These are phyloP conservation scores for Drosophila mayri DNA, from an alignment of 1,140 invertebrate genomes.

Conservation along the genomic window DNA sequence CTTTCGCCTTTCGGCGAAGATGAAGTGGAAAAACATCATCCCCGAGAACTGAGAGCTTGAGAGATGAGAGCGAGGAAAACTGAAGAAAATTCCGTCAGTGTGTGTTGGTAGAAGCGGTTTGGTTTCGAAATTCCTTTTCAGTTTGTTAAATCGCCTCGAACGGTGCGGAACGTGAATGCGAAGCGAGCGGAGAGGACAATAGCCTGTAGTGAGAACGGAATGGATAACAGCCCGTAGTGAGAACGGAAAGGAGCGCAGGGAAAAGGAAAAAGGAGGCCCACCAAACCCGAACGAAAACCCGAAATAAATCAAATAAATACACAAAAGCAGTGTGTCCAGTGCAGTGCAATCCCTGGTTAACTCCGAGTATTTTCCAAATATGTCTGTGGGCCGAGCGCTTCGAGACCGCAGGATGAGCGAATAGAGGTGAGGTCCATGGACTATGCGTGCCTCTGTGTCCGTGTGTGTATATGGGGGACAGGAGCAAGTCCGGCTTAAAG, in stretches of 20 bases:
- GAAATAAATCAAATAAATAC: background rate
- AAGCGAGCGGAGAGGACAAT: conserved; percentile 40
- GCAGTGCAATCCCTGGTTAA: conserved; percentile 20
- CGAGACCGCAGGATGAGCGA: conserved; percentile 53
- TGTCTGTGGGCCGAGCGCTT: conserved; percentile 66
- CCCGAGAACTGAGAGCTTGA: conserved; percentile 24
- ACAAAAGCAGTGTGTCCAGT: conserved; percentile 16
- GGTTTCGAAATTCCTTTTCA: conserved; percentile 62
- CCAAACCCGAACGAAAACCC: background rate
- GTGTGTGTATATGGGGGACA: conserved; percentile 10
- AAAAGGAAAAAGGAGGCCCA: conserved; percentile 34
- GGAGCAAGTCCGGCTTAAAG: conserved; percentile 42
- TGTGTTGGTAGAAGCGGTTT: conserved; percentile 19
- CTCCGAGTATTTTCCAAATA: conserved; percentile 15
- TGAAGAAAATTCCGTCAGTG: conserved; percentile 53
- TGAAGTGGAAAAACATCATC: conserved; percentile 23
- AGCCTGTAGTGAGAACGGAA: conserved; percentile 32
- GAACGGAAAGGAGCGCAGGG: conserved; percentile 37
- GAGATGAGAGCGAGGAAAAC: conserved; percentile 6
- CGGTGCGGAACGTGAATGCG: conserved; percentile 61
- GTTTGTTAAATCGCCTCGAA: conserved; percentile 78
- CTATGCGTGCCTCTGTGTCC: background rate
- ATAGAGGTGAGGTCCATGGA: conserved; percentile 66
- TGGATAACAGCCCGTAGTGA: conserved; percentile 31
- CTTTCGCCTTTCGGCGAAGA: conserved; percentile 5